Conservation (phyloP, 2,797 vertebrate genomes). For the Coracias cyanogaster region DNA sequence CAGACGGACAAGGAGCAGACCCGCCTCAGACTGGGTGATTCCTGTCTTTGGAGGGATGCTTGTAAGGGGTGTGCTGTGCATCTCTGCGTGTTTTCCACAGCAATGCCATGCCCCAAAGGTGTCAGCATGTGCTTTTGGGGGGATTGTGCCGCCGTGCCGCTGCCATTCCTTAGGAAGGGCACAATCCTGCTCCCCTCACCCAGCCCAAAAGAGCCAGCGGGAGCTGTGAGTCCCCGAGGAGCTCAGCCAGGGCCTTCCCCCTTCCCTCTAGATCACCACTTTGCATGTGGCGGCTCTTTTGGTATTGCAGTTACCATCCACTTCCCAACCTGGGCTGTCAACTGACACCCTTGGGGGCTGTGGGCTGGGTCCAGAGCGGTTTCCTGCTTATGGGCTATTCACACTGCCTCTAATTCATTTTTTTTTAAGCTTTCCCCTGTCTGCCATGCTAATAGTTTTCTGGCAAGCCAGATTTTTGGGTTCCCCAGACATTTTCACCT, state of each 20-base stretch:
- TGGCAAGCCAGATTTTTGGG: background rate
- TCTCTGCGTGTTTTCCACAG: background rate
- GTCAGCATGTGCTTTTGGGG: background rate
- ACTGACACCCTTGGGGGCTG: slow-evolving; percentile 39
- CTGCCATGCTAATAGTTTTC: background rate
- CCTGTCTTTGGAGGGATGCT: background rate
- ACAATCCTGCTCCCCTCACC: background rate
- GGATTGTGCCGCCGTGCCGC: background rate
- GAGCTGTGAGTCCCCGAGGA: background rate
- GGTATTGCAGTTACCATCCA: background rate
- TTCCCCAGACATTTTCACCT: background rate
- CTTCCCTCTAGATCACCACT: background rate
- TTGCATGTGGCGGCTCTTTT: background rate
- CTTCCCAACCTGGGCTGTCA: slow-evolving; percentile 24
- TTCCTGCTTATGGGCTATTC: background rate
- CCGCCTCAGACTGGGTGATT: background rate
- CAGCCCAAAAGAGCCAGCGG: background rate
- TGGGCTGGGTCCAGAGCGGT: background rate
- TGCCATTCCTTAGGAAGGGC: background rate
- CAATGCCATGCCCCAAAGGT: background rate
- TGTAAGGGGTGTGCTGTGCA: background rate
- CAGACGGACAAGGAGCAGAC: background rate
- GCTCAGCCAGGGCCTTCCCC: background rate
- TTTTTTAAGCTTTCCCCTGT: background rate
- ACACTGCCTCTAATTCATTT: background rate